Percentiles rank a stretch among this genome's conserved stretches.
phyloP scores from a whole-genome alignment of 2,888 invertebrate species.

The Cylindroiulus punctatus region DNA sequence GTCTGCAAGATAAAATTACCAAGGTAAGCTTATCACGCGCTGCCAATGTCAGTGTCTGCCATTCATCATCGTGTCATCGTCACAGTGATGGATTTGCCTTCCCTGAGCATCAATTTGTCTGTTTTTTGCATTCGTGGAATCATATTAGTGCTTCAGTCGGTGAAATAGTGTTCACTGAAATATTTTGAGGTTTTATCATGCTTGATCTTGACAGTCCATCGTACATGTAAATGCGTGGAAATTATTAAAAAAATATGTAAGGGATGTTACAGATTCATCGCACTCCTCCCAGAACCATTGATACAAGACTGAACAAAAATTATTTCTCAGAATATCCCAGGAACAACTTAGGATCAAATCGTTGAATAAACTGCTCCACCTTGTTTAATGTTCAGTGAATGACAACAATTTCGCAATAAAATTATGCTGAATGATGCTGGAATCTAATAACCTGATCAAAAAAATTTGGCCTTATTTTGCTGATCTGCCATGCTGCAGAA shows the following conservation, averaged over 20 bases:
- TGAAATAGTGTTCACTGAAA: not conserved
- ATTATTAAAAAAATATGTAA: not conserved
- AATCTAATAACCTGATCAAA: too few species aligned
- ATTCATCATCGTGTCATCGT: not conserved
- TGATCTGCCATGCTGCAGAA: too few species aligned
- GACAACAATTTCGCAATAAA: too few species aligned
- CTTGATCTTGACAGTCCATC: constrained; percentile 21
- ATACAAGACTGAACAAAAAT: too few species aligned
- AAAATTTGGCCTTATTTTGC: too few species aligned
- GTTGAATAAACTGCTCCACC: too few species aligned
- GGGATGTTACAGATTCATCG: not conserved
- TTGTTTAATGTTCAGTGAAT: too few species aligned
- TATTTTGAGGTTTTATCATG: not conserved
- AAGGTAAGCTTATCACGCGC: constrained; percentile 30
- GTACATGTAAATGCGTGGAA: not conserved
- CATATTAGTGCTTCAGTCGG: not conserved
- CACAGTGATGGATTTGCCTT: not conserved
- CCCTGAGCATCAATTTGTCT: not conserved
- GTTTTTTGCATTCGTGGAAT: not conserved
- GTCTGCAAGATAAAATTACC: constrained; percentile 39
- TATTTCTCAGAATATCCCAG: too few species aligned
- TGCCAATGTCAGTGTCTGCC: not conserved
- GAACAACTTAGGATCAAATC: too few species aligned
- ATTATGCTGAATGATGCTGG: too few species aligned
- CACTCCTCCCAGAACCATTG: not conserved